phyloP scores from a whole-genome alignment of 2,113 vertebrate species.

The Menidia beryllina region DNA sequence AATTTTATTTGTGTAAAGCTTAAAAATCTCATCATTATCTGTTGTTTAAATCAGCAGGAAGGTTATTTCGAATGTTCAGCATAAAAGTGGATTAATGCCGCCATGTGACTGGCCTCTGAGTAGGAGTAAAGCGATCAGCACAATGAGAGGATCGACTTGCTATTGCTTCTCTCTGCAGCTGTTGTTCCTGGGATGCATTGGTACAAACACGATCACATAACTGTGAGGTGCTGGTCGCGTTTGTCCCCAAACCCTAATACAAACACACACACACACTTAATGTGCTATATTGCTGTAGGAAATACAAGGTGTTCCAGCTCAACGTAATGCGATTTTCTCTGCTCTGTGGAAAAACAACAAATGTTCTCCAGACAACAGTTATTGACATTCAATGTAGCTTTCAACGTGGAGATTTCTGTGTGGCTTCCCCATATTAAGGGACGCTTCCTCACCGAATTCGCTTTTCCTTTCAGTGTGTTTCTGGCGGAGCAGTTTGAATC shows the following conservation, averaged over 20 bases:
- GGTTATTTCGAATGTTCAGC: neutral
- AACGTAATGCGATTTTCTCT: conserved; percentile 44
- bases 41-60: conserved; percentile 24
- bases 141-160: conserved; percentile 3
- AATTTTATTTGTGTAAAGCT: neutral
- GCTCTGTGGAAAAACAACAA: conserved; percentile 32
- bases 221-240: conserved; percentile 26
- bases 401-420: conserved; percentile 7
- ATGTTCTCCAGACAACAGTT: neutral
- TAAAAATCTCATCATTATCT: conserved; percentile 17
- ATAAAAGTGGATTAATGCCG: conserved; percentile 36
- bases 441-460: neutral
- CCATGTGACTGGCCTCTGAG: conserved; percentile 23
- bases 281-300: conserved; percentile 20
- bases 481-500: conserved; percentile 97
- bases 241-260: neutral
- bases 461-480: conserved; percentile 87
- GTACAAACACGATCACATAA: conserved; percentile 52
- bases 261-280: neutral
- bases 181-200: conserved; percentile 41
- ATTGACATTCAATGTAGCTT: conserved; percentile 13
- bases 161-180: conserved; percentile 27
- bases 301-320: conserved; percentile 50
- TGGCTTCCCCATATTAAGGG: neutral
- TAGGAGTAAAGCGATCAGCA: conserved; percentile 33